Evolutionary conservation across 2,888 invertebrate genomes (phyloP).

Genomic region (Scotopteryx bipunctaria): DNA sequence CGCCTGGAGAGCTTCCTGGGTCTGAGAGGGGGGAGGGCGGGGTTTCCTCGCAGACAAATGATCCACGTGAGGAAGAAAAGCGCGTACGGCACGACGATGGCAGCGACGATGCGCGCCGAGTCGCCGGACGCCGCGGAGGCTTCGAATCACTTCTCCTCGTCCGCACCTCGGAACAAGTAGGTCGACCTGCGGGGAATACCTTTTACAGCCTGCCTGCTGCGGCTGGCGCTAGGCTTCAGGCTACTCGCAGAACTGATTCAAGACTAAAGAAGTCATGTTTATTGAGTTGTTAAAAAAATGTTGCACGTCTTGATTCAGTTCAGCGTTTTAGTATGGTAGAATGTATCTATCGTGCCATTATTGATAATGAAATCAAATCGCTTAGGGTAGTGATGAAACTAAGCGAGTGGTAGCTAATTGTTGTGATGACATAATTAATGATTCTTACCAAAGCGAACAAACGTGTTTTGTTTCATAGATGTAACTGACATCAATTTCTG

Average conservation of each 20-base stretch:
- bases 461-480: constrained; percentile 1
- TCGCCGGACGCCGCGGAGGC: constrained; percentile 61
- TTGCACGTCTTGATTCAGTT: too few species aligned
- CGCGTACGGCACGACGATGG: constrained; percentile 68
- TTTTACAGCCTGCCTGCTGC: neutral
- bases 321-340: too few species aligned
- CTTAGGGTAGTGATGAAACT: neutral
- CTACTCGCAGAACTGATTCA: too few species aligned
- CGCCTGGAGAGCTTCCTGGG: constrained; percentile 17
- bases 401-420: neutral
- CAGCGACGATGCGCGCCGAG: constrained; percentile 61
- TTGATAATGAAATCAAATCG: too few species aligned
- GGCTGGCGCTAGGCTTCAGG: too few species aligned
- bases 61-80: constrained; percentile 63
- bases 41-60: constrained; percentile 51
- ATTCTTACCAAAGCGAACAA: constrained; percentile 14
- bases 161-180: constrained; percentile 91
- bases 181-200: constrained; percentile 86
- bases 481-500: neutral
- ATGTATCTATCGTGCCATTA: too few species aligned
- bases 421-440: neutral
- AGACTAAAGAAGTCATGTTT: too few species aligned
- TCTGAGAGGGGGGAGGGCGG: constrained; percentile 20
- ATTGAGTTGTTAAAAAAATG: too few species aligned
- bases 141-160: constrained; percentile 85